Percentiles rank a stretch among this genome's conserved stretches.
Evolutionary conservation across 1,140 invertebrate genomes (phyloP).

Genomic region (Cotesia vestalis): DNA sequence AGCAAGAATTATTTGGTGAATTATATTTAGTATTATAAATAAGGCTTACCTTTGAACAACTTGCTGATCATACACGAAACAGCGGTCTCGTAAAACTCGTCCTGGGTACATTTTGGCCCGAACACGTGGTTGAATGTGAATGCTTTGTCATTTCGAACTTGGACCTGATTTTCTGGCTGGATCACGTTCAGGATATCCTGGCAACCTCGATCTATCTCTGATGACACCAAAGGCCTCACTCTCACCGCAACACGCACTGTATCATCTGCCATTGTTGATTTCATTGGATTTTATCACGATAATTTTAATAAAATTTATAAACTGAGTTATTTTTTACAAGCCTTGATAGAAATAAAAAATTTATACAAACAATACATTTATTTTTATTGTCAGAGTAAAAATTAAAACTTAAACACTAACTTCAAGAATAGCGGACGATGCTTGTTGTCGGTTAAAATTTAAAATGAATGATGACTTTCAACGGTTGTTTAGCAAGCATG

Average conservation of each 20-base stretch:
- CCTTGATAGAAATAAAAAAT: no score
- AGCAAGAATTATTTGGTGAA: neutral
- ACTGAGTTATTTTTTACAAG: no score
- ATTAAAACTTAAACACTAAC: no score
- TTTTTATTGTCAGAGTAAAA: no score
- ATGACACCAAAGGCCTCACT: slow-evolving; percentile 79
- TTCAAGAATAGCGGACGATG: no score
- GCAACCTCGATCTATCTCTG: slow-evolving; percentile 76
- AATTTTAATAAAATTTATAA: no score
- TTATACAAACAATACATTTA: no score
- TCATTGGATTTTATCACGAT: no score
- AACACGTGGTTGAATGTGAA: slow-evolving; percentile 94
- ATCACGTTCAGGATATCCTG: slow-evolving; percentile 73
- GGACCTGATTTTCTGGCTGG: slow-evolving; percentile 73
- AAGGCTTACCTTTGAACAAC: slow-evolving; percentile 78
- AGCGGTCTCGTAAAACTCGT: slow-evolving; percentile 79
- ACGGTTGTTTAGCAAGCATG: no score
- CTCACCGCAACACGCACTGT: slow-evolving; percentile 79
- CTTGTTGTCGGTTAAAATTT: no score
- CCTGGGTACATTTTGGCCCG: slow-evolving; percentile 73
- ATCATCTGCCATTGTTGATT: slow-evolving; percentile 55
- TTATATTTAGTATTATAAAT: neutral
- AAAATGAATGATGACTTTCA: no score
- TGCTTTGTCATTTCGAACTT: slow-evolving; percentile 76
- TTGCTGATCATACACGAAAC: slow-evolving; percentile 79